phyloP scores from a whole-genome alignment of 2,797 vertebrate species.

The Lycodopsis pacificus region DNA sequence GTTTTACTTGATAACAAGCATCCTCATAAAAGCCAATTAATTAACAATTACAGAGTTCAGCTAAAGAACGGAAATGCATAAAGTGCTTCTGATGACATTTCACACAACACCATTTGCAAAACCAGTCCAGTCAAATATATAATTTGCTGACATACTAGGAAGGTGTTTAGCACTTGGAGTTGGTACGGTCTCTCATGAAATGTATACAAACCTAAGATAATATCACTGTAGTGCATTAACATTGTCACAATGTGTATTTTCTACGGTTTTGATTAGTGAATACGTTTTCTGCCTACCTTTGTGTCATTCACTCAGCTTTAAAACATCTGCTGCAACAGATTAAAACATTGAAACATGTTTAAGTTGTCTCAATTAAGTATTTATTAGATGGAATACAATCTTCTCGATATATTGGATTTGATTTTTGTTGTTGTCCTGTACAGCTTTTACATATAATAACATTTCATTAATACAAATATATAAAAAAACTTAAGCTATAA shows the following conservation, averaged over 20 bases:
- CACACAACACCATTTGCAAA: not conserved
- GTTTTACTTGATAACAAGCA: constrained; percentile 29
- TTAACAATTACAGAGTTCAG: not conserved
- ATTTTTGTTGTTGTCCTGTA: constrained; percentile 37
- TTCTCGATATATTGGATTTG: constrained; percentile 17
- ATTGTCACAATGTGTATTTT: constrained; percentile 37
- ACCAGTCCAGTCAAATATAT: not conserved
- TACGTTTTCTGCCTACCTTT: not conserved
- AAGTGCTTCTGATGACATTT: constrained; percentile 22
- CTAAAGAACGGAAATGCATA: constrained; percentile 44
- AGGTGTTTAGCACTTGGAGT: constrained; percentile 22
- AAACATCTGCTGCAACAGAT: constrained; percentile 42
- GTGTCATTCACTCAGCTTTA: constrained; percentile 50
- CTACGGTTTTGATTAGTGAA: constrained; percentile 23
- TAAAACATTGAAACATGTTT: constrained; percentile 36
- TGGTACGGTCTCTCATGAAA: constrained; percentile 12
- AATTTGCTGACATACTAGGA: not conserved
- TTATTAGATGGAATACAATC: constrained; percentile 72
- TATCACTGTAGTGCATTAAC: constrained; percentile 35
- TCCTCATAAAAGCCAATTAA: constrained; percentile 10
- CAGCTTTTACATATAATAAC: constrained; percentile 37
- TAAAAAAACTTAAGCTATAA: constrained; percentile 29
- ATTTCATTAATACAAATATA: constrained; percentile 40
- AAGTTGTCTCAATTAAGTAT: constrained; percentile 79
- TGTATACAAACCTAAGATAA: constrained; percentile 24